These are phyloP conservation scores for Petaurus breviceps DNA, from an alignment of 2,113 vertebrate species.

Conservation along the genomic window DNA sequence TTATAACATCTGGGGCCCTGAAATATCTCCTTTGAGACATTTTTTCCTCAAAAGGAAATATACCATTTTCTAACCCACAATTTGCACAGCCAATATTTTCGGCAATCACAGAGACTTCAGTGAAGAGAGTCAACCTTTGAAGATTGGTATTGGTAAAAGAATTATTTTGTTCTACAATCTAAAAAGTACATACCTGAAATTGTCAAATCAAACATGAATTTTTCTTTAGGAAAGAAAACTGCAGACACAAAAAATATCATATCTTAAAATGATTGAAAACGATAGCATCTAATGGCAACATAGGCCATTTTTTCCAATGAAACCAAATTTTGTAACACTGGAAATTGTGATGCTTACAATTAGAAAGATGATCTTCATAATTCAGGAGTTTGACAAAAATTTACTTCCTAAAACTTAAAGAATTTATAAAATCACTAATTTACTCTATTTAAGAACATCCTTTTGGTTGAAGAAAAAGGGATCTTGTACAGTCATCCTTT, in stretches of 20 bases:
- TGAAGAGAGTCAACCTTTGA: not conserved
- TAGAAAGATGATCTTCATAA: not conserved
- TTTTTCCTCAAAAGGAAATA: not conserved
- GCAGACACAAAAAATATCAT: not conserved
- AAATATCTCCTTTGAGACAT: not conserved
- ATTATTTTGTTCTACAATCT: conserved; percentile 18
- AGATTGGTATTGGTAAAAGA: conserved; percentile 12
- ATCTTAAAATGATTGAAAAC: not conserved
- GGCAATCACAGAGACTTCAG: not conserved
- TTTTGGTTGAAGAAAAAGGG: not conserved
- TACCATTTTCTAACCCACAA: not conserved
- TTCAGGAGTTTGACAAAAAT: not conserved
- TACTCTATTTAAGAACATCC: conserved; percentile 15
- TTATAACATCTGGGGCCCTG: not conserved
- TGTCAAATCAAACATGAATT: conserved; percentile 11
- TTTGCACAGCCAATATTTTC: not conserved
- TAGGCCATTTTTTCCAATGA: not conserved
- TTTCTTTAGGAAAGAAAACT: not conserved
- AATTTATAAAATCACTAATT: conserved; percentile 9
- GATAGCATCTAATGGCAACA: not conserved
- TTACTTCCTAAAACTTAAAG: conserved; percentile 28
- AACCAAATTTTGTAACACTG: not conserved
- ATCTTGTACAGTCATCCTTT: not conserved
- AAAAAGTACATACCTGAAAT: conserved; percentile 12
- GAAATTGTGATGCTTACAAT: not conserved